A percentile compares a stretch with the other conserved stretches of the same genome.
Conservation (phyloP, 2,888 invertebrate genomes). For the Eugnorisma glareosa region DNA sequence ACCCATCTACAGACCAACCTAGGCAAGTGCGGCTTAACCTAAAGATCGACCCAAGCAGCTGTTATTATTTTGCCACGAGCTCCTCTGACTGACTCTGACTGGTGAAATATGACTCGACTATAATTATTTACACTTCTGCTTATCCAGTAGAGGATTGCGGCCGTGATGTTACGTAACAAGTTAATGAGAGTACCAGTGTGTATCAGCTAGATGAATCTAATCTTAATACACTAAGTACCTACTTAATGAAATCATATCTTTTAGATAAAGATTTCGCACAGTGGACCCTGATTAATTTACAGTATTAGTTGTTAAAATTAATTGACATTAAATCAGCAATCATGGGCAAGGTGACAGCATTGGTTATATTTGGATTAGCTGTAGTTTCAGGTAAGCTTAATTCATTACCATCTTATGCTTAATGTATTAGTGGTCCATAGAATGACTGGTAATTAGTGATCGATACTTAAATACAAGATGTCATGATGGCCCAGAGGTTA, state of each 20-base stretch:
- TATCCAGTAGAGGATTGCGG: no score
- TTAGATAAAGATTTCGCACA: constrained; percentile 4
- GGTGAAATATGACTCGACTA: no score
- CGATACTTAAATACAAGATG: no score
- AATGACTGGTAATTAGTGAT: no score
- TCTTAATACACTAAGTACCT: background rate
- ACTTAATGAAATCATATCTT: constrained; percentile 36
- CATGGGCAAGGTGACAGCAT: constrained; percentile 12
- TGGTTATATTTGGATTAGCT: constrained; percentile 21
- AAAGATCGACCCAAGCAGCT: no score
- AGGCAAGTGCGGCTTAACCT: no score
- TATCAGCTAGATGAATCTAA: background rate
- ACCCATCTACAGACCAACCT: no score
- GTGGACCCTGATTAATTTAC: background rate
- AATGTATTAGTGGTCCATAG: no score
- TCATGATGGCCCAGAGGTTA: no score
- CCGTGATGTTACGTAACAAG: background rate
- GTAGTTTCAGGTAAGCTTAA: constrained; percentile 19
- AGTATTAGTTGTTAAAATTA: background rate
- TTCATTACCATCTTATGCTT: background rate
- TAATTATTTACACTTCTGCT: no score
- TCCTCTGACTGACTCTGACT: no score
- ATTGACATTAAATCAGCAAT: background rate
- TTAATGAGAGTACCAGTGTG: background rate
- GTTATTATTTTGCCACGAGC: no score